These are phyloP conservation scores for Notodromas monacha DNA, from an alignment of 2,888 invertebrate genomes.

Conservation along the genomic window DNA sequence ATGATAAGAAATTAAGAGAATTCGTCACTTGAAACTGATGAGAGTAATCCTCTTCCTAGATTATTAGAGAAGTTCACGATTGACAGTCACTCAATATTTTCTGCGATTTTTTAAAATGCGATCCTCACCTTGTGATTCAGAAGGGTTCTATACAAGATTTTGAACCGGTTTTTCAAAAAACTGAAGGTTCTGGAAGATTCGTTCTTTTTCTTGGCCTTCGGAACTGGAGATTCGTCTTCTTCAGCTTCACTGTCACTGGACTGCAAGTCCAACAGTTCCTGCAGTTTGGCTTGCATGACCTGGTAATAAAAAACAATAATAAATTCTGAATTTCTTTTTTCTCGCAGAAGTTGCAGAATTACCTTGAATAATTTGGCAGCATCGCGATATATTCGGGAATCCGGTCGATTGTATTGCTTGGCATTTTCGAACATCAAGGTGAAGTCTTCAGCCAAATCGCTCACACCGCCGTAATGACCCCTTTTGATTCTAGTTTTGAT, in stretches of 20 bases:
- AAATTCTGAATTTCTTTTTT: conserved; percentile 9
- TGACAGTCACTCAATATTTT: too few species aligned
- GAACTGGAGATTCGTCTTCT: too few species aligned
- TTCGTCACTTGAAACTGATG: too few species aligned
- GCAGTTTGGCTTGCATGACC: conserved; percentile 44
- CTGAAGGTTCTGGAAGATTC: too few species aligned
- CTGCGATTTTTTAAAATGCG: too few species aligned
- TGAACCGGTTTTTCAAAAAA: too few species aligned
- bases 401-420: conserved; percentile 47
- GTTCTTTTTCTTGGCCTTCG: too few species aligned
- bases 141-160: too few species aligned
- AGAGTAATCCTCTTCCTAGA: not conserved
- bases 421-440: conserved; percentile 93
- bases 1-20: too few species aligned
- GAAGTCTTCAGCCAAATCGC: conserved; percentile 67
- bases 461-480: conserved; percentile 33
- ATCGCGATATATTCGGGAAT: conserved; percentile 42
- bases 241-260: too few species aligned
- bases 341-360: not conserved
- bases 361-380: conserved; percentile 1
- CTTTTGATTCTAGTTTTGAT: conserved; percentile 26
- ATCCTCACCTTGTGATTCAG: too few species aligned
- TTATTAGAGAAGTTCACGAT: too few species aligned
- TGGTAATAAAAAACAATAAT: conserved; percentile 54
- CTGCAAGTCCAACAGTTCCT: conserved; percentile 29